Evolutionary conservation across 2,888 invertebrate species (phyloP).

Genomic region (Orthosia gracilis): DNA sequence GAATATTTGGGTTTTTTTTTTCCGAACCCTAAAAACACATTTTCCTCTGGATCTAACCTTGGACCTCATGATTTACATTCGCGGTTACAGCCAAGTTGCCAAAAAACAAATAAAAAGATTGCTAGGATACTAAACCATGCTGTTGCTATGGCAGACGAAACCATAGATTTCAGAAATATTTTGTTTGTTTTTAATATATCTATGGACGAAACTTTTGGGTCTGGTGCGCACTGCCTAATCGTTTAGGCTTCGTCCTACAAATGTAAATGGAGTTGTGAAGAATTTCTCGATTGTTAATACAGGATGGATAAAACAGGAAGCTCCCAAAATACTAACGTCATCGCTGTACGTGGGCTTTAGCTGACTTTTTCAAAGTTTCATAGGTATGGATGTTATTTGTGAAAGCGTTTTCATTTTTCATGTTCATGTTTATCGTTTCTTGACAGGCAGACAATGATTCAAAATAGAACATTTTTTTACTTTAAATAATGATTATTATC

Average conservation of each 20-base stretch:
- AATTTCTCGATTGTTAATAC: background rate
- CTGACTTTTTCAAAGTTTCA: background rate
- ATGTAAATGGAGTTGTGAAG: constrained; percentile 1
- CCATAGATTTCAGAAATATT: no score
- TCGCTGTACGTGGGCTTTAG: background rate
- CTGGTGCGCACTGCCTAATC: background rate
- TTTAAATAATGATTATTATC: no score
- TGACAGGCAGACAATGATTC: background rate
- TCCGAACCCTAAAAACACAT: no score
- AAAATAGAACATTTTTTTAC: no score
- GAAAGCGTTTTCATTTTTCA: background rate
- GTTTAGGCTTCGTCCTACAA: background rate
- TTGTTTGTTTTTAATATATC: no score
- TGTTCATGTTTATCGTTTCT: background rate
- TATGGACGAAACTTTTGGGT: background rate
- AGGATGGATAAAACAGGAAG: constrained; percentile 8
- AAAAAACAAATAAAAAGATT: background rate
- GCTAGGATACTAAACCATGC: no score
- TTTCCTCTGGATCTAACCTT: background rate
- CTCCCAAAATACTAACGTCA: background rate
- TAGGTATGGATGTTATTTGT: background rate
- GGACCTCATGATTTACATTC: background rate
- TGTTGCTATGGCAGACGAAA: background rate
- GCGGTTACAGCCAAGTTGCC: background rate
- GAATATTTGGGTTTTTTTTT: no score